These are phyloP conservation scores for Zoanthus solanderi DNA, from an alignment of 92 coral and sea anemone genomes.

Conservation along the genomic window DNA sequence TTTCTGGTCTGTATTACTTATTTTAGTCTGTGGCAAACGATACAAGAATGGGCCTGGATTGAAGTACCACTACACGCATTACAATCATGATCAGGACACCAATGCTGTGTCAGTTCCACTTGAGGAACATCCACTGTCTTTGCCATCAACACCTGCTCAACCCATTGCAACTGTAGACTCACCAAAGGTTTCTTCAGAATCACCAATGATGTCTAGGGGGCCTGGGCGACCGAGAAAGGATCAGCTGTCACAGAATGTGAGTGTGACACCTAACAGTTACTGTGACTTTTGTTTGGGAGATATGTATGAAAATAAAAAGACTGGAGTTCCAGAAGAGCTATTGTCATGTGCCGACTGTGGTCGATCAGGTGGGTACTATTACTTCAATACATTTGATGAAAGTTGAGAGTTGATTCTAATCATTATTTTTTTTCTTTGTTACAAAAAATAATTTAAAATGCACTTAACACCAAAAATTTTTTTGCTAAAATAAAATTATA, in stretches of 20 bases:
- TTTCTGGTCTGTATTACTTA: background rate
- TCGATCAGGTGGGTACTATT: slow-evolving; percentile 80
- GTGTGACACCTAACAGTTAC: slow-evolving; percentile 89
- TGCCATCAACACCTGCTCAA: slow-evolving; percentile 70
- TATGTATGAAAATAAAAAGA: slow-evolving; percentile 85
- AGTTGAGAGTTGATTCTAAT: too few relatives aligned
- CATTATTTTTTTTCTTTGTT: too few relatives aligned
- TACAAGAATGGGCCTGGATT: slow-evolving; percentile 99
- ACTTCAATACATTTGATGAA: background rate
- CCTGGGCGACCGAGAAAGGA: slow-evolving; percentile 72
- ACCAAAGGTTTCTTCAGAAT: slow-evolving; percentile 71
- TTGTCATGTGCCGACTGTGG: slow-evolving; percentile 99
- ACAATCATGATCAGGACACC: slow-evolving; percentile 88
- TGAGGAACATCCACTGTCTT: slow-evolving; percentile 67
- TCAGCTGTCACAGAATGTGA: slow-evolving; percentile 51
- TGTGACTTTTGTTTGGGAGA: slow-evolving; percentile 99
- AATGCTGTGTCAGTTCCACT: slow-evolving; percentile 44
- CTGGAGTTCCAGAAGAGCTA: slow-evolving; percentile 88
- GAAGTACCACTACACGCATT: slow-evolving; percentile 96
- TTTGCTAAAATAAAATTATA: too few relatives aligned
- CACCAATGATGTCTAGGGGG: slow-evolving; percentile 55
- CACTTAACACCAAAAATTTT: too few relatives aligned
- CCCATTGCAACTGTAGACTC: slow-evolving; percentile 69
- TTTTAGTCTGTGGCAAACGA: slow-evolving; percentile 93
- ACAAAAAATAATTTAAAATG: too few relatives aligned